Evolutionary conservation across 2,888 invertebrate genomes (phyloP).

Genomic region (Strigamia crassipes): DNA sequence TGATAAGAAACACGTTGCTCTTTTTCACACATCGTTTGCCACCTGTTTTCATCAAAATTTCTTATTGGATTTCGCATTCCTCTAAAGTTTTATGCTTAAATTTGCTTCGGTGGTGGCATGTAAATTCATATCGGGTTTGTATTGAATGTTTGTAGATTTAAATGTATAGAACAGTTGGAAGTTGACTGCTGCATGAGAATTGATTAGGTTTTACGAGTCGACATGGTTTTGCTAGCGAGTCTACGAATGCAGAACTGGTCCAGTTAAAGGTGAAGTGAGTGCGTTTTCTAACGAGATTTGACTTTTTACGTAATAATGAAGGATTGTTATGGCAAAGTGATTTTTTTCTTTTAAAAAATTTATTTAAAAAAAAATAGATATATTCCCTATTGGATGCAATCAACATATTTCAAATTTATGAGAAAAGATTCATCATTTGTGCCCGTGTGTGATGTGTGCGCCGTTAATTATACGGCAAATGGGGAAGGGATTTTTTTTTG

Average conservation of each 20-base stretch:
- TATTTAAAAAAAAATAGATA: no score
- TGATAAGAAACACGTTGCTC: slow-evolving; percentile 32
- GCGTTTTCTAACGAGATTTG: neutral
- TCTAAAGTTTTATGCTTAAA: neutral
- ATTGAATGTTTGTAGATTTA: neutral
- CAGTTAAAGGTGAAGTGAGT: neutral
- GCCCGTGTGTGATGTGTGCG: neutral
- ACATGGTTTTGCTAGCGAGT: neutral
- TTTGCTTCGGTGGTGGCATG: neutral
- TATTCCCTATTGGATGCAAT: slow-evolving; percentile 4
- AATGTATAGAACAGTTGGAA: slow-evolving; percentile 16
- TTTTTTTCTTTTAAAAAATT: neutral
- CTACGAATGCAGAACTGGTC: neutral
- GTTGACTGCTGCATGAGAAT: neutral
- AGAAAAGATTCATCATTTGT: neutral
- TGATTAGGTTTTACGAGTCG: slow-evolving; percentile 15
- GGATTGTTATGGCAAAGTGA: neutral
- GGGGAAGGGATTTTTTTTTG: neutral
- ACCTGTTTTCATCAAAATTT: slow-evolving; percentile 4
- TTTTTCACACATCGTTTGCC: slow-evolving; percentile 24
- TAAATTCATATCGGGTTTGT: neutral
- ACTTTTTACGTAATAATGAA: neutral
- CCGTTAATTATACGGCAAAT: neutral
- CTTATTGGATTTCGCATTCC: slow-evolving; percentile 27
- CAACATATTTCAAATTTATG: slow-evolving; percentile 25